Conservation (phyloP, 2,888 invertebrate species). For the Heteromurus nitidus region DNA sequence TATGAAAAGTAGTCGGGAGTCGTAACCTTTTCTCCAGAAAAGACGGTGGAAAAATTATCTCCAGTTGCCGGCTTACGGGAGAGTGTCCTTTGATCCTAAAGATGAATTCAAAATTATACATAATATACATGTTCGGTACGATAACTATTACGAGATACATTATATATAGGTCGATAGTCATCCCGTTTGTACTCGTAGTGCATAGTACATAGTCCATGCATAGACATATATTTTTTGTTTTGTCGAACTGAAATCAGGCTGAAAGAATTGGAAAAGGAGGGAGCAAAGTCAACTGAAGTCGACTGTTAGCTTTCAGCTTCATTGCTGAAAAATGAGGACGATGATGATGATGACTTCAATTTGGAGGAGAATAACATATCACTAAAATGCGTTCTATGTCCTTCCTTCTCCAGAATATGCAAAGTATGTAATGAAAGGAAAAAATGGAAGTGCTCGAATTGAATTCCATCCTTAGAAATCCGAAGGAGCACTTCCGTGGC, state of each 20-base stretch:
- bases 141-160: too few species aligned
- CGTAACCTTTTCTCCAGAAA: neutral
- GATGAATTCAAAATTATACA: conserved; percentile 30
- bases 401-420: neutral
- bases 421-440: conserved; percentile 20
- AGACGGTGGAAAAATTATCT: neutral
- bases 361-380: neutral
- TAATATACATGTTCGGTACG: too few species aligned
- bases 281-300: too few species aligned
- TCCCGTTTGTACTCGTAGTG: too few species aligned
- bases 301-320: too few species aligned
- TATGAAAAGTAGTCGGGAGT: conserved; percentile 19
- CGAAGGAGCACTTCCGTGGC: neutral
- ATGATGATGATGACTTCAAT: conserved; percentile 9
- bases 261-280: too few species aligned
- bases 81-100: conserved; percentile 35
- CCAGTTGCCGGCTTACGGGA: conserved; percentile 19
- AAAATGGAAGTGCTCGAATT: conserved; percentile 31
- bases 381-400: neutral
- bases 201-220: too few species aligned
- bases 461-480: conserved; percentile 37
- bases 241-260: too few species aligned
- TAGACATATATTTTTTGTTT: too few species aligned
- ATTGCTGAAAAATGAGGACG: neutral
- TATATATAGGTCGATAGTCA: too few species aligned